These are phyloP conservation scores for Lapara coniferarum DNA, from an alignment of 2,888 invertebrate species.

Conservation along the genomic window DNA sequence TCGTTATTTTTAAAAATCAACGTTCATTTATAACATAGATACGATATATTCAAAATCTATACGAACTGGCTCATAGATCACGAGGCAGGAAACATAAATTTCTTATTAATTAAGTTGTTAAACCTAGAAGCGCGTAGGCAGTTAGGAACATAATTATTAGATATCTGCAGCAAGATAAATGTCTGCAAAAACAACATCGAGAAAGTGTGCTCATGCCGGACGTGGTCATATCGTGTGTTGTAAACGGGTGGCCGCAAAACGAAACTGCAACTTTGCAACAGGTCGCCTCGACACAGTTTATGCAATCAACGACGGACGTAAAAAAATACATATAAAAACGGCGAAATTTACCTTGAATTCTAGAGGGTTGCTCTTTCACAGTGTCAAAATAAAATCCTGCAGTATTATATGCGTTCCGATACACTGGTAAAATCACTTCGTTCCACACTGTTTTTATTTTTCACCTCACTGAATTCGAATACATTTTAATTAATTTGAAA, in stretches of 20 bases:
- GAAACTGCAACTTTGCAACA: conserved; percentile 66
- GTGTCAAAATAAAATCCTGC: conserved; percentile 60
- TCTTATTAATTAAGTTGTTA: conserved; percentile 17
- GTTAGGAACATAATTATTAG: conserved; percentile 32
- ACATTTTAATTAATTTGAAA: conserved; percentile 67
- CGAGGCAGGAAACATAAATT: conserved; percentile 25
- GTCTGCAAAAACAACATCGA: conserved; percentile 53
- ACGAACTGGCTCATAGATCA: background rate
- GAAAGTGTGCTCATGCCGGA: conserved; percentile 57
- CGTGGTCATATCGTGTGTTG: conserved; percentile 59
- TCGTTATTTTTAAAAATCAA: background rate
- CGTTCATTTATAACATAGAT: background rate
- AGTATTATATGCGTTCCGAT: conserved; percentile 50
- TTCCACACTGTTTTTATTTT: conserved; percentile 47
- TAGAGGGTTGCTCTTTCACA: conserved; percentile 56
- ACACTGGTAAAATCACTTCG: conserved; percentile 49
- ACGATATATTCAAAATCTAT: background rate
- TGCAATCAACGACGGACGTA: conserved; percentile 48
- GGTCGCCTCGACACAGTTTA: conserved; percentile 55
- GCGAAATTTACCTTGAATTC: conserved; percentile 64
- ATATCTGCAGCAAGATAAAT: conserved; percentile 46
- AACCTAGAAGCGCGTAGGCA: background rate
- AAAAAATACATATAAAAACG: conserved; percentile 42
- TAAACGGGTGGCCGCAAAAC: conserved; percentile 67
- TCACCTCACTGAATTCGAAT: conserved; percentile 75